Percentiles rank a stretch among this genome's conserved stretches.
phyloP scores from a whole-genome alignment of 2,888 invertebrate species.

The Dynastes hyllus region DNA sequence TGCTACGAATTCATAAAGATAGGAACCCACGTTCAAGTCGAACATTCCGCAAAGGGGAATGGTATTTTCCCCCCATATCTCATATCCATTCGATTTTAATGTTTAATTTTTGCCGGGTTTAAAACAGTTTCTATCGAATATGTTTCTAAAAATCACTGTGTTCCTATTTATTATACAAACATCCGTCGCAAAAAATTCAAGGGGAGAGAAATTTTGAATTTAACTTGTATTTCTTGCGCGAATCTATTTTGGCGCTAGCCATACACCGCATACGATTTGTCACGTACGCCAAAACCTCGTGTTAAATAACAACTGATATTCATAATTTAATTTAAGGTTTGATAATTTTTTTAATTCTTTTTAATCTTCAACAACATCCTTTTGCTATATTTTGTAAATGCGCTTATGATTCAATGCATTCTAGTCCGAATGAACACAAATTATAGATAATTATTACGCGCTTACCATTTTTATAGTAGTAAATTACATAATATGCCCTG shows the following conservation, averaged over 20 bases:
- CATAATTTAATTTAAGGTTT: slow-evolving; percentile 4
- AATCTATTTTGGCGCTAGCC: slow-evolving; percentile 62
- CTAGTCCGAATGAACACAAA: slow-evolving; percentile 10
- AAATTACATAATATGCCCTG: slow-evolving; percentile 20
- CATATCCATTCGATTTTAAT: slow-evolving; percentile 25
- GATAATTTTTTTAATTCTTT: not conserved
- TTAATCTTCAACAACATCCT: slow-evolving; percentile 15
- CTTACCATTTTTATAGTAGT: slow-evolving; percentile 21
- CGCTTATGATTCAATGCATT: slow-evolving; percentile 15
- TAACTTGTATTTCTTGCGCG: slow-evolving; percentile 53
- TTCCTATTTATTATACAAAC: slow-evolving; percentile 38
- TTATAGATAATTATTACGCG: slow-evolving; percentile 19
- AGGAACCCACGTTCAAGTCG: slow-evolving; percentile 32
- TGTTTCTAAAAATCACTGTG: slow-evolving; percentile 40
- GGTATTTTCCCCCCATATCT: too few species aligned
- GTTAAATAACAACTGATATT: slow-evolving; percentile 39
- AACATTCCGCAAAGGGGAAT: slow-evolving; percentile 38
- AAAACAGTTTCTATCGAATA: slow-evolving; percentile 20
- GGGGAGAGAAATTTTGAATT: slow-evolving; percentile 57
- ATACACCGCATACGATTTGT: slow-evolving; percentile 57
- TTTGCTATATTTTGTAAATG: not conserved
- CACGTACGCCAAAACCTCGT: slow-evolving; percentile 60
- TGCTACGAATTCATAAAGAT: slow-evolving; percentile 31
- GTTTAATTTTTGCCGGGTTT: slow-evolving; percentile 39
- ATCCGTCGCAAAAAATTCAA: too few species aligned